phyloP scores from a whole-genome alignment of 2,113 vertebrate genomes.

The Forbesichthys agassizii region DNA sequence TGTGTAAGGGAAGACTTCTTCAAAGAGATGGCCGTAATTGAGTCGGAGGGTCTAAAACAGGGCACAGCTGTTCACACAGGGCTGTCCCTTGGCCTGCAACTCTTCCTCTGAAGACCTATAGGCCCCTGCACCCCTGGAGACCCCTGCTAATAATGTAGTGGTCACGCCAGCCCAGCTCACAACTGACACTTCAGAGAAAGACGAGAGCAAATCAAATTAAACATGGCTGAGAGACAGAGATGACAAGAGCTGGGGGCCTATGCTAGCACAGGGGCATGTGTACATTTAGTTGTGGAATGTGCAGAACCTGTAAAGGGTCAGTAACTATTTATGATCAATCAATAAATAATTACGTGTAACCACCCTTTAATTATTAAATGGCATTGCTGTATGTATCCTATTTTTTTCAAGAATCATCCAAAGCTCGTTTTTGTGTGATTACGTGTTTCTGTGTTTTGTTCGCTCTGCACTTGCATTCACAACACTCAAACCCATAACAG shows the following conservation, averaged over 20 bases:
- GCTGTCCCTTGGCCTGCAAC: constrained; percentile 53
- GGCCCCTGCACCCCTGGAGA: constrained; percentile 63
- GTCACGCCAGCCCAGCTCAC: constrained; percentile 58
- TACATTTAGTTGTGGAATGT: neutral
- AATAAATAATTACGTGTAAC: too few species aligned
- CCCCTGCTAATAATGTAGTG: constrained; percentile 62
- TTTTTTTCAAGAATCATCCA: too few species aligned
- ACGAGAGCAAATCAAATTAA: constrained; percentile 39
- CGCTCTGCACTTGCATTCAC: too few species aligned
- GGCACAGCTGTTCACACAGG: constrained; percentile 77
- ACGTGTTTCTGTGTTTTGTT: too few species aligned
- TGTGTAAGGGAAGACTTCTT: constrained; percentile 74
- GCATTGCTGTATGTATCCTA: too few species aligned
- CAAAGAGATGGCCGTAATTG: constrained; percentile 72
- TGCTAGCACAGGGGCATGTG: neutral
- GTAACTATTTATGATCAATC: too few species aligned
- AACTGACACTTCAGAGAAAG: constrained; percentile 56
- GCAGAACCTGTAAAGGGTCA: neutral
- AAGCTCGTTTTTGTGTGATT: too few species aligned
- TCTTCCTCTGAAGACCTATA: constrained; percentile 52
- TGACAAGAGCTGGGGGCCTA: neutral
- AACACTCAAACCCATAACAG: too few species aligned
- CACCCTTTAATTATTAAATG: too few species aligned
- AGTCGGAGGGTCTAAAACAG: constrained; percentile 74
- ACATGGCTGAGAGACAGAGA: constrained; percentile 21